Evolutionary conservation across 2,797 vertebrate species (phyloP).

Genomic region (Brotula barbata): DNA sequence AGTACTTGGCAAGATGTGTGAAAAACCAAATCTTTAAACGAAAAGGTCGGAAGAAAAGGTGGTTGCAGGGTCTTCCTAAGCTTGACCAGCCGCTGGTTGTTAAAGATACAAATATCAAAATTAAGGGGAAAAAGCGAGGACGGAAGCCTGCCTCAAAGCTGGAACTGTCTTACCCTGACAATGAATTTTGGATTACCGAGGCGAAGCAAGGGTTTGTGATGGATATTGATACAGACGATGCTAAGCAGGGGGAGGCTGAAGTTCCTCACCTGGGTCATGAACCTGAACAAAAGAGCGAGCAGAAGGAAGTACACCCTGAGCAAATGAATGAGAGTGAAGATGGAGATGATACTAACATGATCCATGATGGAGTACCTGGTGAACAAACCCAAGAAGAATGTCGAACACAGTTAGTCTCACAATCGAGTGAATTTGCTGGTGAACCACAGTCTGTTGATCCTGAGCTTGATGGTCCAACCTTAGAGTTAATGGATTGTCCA

Average conservation of each 20-base stretch:
- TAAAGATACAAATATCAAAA: conserved; percentile 47
- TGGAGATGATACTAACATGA: conserved; percentile 2
- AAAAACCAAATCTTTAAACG: conserved; percentile 79
- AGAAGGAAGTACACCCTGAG: conserved; percentile 7
- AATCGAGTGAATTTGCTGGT: conserved; percentile 13
- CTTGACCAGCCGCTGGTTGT: conserved; percentile 50
- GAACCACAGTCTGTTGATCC: conserved; percentile 27
- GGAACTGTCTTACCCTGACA: conserved; percentile 79
- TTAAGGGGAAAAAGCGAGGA: conserved; percentile 59
- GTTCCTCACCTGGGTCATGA: conserved; percentile 39
- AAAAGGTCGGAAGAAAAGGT: conserved; percentile 77
- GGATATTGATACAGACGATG: conserved; percentile 18
- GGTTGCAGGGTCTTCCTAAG: conserved; percentile 71
- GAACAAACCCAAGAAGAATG: conserved; percentile 20
- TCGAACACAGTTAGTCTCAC: not conserved
- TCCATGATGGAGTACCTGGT: not conserved
- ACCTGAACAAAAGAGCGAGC: conserved; percentile 10
- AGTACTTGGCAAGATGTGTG: conserved; percentile 75
- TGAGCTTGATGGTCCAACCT: conserved; percentile 59
- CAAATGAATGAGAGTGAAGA: conserved; percentile 14
- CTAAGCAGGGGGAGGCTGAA: not conserved
- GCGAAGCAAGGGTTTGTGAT: conserved; percentile 33
- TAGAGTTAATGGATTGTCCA: conserved; percentile 56
- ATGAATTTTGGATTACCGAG: conserved; percentile 65
- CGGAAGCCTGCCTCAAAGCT: conserved; percentile 63